A percentile compares a stretch with the other conserved stretches of the same genome.
phyloP scores from a whole-genome alignment of 2,888 invertebrate species.

The Diloba caeruleocephala region DNA sequence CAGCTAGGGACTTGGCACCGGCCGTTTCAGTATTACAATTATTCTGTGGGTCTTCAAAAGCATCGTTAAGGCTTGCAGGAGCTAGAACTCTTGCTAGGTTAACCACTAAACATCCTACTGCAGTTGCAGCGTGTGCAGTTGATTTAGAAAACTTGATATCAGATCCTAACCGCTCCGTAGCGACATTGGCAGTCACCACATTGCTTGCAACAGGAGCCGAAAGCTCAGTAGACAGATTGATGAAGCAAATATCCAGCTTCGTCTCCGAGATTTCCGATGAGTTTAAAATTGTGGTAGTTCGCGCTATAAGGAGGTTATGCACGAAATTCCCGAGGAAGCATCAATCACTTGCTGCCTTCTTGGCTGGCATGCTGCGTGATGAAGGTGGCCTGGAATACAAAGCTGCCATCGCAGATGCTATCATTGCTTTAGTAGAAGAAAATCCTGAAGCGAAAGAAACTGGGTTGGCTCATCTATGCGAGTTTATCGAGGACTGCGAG shows the following conservation, averaged over 20 bases:
- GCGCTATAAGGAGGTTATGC: slow-evolving; percentile 96
- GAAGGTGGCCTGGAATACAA: slow-evolving; percentile 99
- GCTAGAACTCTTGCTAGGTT: slow-evolving; percentile 98
- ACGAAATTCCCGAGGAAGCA: slow-evolving; percentile 99
- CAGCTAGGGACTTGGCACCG: slow-evolving; percentile 96
- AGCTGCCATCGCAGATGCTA: slow-evolving; percentile 99
- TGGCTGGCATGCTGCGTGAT: slow-evolving; percentile 98
- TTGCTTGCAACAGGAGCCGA: slow-evolving; percentile 99
- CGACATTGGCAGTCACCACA: slow-evolving; percentile 99
- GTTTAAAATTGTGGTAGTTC: slow-evolving; percentile 99
- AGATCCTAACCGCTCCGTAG: slow-evolving; percentile 98
- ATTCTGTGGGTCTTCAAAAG: slow-evolving; percentile 99
- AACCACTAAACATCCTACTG: slow-evolving; percentile 98
- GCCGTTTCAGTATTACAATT: slow-evolving; percentile 99
- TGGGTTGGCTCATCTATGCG: slow-evolving; percentile 98
- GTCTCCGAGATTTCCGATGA: slow-evolving; percentile 99
- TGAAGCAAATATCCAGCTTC: slow-evolving; percentile 99
- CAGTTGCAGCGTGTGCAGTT: slow-evolving; percentile 99
- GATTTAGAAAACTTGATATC: slow-evolving; percentile 99
- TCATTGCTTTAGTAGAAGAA: slow-evolving; percentile 99
- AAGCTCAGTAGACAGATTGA: slow-evolving; percentile 98
- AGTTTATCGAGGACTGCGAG: slow-evolving; percentile 99
- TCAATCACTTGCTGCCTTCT: slow-evolving; percentile 97
- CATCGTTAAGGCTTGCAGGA: slow-evolving; percentile 98
- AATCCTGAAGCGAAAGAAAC: slow-evolving; percentile 99